Evolutionary conservation across 2,888 invertebrate genomes (phyloP), one percentile per base, ranked within the genome.

Genomic region (Mermis nigrescens): DNA sequence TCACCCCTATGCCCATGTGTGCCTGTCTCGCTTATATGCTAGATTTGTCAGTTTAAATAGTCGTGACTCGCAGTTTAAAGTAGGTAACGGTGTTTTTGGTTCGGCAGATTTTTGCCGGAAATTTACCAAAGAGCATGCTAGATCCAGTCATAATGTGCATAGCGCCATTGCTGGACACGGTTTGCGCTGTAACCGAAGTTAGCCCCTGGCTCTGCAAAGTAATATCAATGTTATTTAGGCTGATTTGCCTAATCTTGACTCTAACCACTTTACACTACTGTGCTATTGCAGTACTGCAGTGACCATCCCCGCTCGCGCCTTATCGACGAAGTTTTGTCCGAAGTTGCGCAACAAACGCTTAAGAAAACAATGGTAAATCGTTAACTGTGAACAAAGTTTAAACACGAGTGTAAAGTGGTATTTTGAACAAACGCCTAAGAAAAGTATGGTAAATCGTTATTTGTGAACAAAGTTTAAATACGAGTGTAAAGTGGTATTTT

Each of bases 341-440:
- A 84, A 53, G 82, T 85, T 38, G 83, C 85, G 46, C 81, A 83
- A 48, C 77, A 84, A 58, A 84, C 84, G 64, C 79, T 85, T 63
- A 85, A 85, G 68, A 81, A 84, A 70, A 85, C 83, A 67, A 84
- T 84, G 62, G 79, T 79, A 69, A 73, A 76, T 70, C 31, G 19
- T 19, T 19, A 38, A 22, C 27, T 46, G n/a, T n/a, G n/a, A n/a
- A n/a, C n/a, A n/a, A n/a, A n/a, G n/a, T n/a, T n/a, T n/a, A n/a
- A n/a, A n/a, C n/a, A n/a, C n/a, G n/a, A n/a, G n/a, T n/a, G n/a
- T n/a, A n/a, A n/a, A n/a, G n/a, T n/a, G n/a, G n/a, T n/a, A n/a
- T n/a, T n/a, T n/a, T n/a, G n/a, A n/a, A n/a, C n/a, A n/a, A n/a
- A n/a, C n/a, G n/a, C n/a, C n/a, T n/a, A n/a, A n/a, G n/a, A n/a